Conservation (phyloP, 53 echinoderm and acorn worm genomes). For the Hippasteria phrygiana region DNA sequence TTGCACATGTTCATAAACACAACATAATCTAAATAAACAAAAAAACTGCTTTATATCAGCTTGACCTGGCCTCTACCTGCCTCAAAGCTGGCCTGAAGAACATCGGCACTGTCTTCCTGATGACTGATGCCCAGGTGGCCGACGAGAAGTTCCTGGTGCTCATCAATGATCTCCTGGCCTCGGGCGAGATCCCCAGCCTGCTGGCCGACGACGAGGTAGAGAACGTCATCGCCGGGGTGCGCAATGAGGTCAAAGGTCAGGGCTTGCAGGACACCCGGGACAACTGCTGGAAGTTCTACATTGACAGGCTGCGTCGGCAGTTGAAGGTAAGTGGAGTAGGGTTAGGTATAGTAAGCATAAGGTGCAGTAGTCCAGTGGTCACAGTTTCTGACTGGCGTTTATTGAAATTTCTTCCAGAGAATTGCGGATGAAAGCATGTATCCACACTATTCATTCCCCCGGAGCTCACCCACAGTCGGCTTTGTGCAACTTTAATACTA, state of each 20-base stretch:
- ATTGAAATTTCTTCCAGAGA: too few species aligned
- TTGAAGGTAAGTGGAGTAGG: conserved; percentile 75
- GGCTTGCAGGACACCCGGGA: conserved; percentile 95
- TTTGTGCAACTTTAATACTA: too few species aligned
- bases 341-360: neutral
- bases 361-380: too few species aligned
- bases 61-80: conserved; percentile 85
- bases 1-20: too few species aligned
- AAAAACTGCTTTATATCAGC: conserved; percentile 55
- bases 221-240: conserved; percentile 90
- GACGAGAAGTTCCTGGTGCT: conserved; percentile 96
- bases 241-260: conserved; percentile 93
- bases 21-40: neutral
- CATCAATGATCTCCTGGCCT: conserved; percentile 96
- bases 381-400: too few species aligned
- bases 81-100: conserved; percentile 94
- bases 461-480: too few species aligned
- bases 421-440: too few species aligned
- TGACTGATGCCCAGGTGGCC: conserved; percentile 97
- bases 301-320: conserved; percentile 86
- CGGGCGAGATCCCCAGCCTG: conserved; percentile 93
- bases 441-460: too few species aligned
- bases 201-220: conserved; percentile 92
- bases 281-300: conserved; percentile 99
- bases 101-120: conserved; percentile 94